Percentiles rank a stretch among this genome's conserved stretches.
Conservation (phyloP, 1,140 invertebrate species). For the Drosophila subobscura region DNA sequence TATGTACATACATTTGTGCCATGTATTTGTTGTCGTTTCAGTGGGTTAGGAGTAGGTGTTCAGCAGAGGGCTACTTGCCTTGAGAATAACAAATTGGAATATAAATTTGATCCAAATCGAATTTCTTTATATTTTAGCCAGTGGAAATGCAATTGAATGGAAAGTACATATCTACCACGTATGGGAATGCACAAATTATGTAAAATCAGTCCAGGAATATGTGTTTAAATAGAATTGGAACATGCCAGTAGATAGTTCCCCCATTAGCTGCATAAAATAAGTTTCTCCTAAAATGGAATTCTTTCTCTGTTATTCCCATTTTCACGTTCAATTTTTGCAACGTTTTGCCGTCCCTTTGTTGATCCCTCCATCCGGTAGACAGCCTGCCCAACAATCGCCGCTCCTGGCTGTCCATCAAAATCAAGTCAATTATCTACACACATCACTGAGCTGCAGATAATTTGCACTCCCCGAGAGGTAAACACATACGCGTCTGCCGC, state of each 20-base stretch:
- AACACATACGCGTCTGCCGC: neutral
- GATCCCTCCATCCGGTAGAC: slow-evolving; percentile 3
- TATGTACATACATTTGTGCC: too few relatives aligned
- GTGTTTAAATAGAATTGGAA: too few relatives aligned
- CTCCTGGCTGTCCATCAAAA: slow-evolving; percentile 20
- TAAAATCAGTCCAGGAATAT: too few relatives aligned
- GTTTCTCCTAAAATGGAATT: too few relatives aligned
- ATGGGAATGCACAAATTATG: too few relatives aligned
- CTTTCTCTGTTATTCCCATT: too few relatives aligned
- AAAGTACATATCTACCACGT: too few relatives aligned
- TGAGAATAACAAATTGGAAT: slow-evolving; percentile 2
- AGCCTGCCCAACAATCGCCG: neutral
- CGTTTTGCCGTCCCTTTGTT: neutral
- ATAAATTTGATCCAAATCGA: neutral
- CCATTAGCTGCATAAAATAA: too few relatives aligned
- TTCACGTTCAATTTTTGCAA: neutral
- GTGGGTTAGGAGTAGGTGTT: neutral
- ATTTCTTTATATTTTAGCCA: too few relatives aligned
- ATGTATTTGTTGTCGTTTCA: neutral
- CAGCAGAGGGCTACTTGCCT: neutral
- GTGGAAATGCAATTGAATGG: neutral
- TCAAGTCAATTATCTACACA: slow-evolving; percentile 29
- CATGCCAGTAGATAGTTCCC: too few relatives aligned
- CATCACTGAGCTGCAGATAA: slow-evolving; percentile 13
- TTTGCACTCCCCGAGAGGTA: neutral